Evolutionary conservation across 2,888 invertebrate genomes (phyloP).

Genomic region (Aquatica leii): DNA sequence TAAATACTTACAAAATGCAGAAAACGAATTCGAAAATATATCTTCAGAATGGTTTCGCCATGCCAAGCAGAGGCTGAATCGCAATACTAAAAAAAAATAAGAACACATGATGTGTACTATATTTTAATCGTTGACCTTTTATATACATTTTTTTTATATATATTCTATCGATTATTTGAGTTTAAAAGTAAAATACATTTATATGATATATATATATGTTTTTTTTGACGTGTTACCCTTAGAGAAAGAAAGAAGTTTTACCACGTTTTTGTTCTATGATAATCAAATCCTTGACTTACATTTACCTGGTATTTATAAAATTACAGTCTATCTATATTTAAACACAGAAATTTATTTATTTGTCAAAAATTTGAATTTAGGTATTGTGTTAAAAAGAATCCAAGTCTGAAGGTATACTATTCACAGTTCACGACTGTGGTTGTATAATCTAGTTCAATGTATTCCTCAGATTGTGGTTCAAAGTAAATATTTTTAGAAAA

Average conservation of each 20-base stretch:
- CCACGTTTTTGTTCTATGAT: too few relatives aligned
- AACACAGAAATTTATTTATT: not conserved
- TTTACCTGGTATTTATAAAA: too few relatives aligned
- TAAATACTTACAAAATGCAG: not conserved
- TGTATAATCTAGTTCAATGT: conserved; percentile 2
- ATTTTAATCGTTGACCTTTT: not conserved
- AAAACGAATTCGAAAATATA: too few relatives aligned
- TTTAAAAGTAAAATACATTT: not conserved
- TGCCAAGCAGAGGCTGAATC: conserved; percentile 5
- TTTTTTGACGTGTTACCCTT: not conserved
- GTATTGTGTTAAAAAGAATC: not conserved
- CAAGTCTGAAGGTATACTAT: not conserved
- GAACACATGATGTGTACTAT: too few relatives aligned
- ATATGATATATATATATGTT: too few relatives aligned
- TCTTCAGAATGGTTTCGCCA: too few relatives aligned
- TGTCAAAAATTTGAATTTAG: not conserved
- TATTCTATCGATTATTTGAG: not conserved
- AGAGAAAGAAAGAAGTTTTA: conserved; percentile 3
- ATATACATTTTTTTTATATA: conserved; percentile 5
- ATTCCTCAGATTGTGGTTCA: conserved; percentile 1
- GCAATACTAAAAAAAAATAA: conserved; percentile 5
- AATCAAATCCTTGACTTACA: too few relatives aligned
- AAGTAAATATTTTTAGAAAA: conserved; percentile 5
- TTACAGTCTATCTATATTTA: too few relatives aligned
- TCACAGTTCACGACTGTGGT: too few relatives aligned